Conservation (phyloP, 2,888 invertebrate species). For the Papilio elwesi region DNA sequence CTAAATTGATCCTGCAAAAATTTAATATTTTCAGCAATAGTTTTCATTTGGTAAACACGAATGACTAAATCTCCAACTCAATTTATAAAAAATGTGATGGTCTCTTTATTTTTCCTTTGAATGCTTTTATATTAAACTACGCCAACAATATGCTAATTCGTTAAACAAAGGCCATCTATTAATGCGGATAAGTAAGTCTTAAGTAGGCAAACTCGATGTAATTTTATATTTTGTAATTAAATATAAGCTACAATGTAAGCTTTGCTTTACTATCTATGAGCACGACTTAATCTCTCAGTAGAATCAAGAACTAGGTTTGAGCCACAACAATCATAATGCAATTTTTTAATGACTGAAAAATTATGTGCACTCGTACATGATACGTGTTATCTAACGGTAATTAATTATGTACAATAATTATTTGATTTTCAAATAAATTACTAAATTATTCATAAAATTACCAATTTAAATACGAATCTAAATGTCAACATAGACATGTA, state of each 20-base stretch:
- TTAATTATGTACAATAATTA: slow-evolving; percentile 6
- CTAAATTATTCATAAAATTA: slow-evolving; percentile 21
- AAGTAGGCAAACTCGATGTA: too few species aligned
- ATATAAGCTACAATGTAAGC: too few species aligned
- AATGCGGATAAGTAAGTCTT: too few species aligned
- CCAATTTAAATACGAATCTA: slow-evolving; percentile 21
- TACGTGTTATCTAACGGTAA: background rate
- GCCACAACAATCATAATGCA: too few species aligned
- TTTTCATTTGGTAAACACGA: background rate
- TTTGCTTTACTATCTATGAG: too few species aligned
- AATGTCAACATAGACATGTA: slow-evolving; percentile 21
- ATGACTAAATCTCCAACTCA: background rate
- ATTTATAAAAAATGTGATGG: background rate
- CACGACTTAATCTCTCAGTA: too few species aligned
- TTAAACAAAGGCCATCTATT: too few species aligned
- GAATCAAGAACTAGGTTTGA: too few species aligned
- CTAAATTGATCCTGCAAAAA: background rate
- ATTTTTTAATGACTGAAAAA: background rate
- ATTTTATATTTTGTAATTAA: too few species aligned
- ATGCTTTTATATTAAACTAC: too few species aligned
- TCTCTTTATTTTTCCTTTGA: too few species aligned
- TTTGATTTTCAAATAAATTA: slow-evolving; percentile 6
- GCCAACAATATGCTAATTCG: too few species aligned
- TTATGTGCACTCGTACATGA: background rate
- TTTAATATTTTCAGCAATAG: background rate